These are phyloP conservation scores for Cryptocephalus primarius DNA, from an alignment of 2,888 invertebrate genomes.

Conservation along the genomic window DNA sequence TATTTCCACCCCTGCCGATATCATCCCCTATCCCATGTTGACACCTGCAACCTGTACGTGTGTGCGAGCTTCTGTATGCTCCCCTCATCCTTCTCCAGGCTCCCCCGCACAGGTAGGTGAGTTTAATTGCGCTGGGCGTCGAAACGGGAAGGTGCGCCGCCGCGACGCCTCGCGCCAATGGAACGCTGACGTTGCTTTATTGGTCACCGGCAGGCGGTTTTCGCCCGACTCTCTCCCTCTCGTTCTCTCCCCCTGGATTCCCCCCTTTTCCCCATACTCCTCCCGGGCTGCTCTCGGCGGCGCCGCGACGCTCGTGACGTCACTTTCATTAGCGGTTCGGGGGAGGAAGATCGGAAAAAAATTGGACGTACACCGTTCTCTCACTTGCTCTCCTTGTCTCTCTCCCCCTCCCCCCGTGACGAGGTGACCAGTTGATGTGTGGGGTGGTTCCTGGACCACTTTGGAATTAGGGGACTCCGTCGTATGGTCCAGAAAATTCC, in stretches of 20 bases:
- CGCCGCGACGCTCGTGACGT: slow-evolving; percentile 18
- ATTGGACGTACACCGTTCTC: neutral
- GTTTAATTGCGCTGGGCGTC: slow-evolving; percentile 25
- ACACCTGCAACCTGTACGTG: too few species aligned
- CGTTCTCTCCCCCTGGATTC: slow-evolving; percentile 3
- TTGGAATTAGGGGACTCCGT: too few species aligned
- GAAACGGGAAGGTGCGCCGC: slow-evolving; percentile 29
- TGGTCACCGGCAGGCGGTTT: slow-evolving; percentile 29
- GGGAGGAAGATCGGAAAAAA: neutral
- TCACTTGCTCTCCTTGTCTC: neutral
- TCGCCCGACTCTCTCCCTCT: slow-evolving; percentile 31
- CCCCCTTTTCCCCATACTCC: too few species aligned
- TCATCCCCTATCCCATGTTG: too few species aligned
- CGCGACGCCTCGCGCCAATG: slow-evolving; percentile 34
- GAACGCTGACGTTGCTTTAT: slow-evolving; percentile 29
- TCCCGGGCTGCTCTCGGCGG: neutral
- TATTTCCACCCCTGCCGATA: too few species aligned
- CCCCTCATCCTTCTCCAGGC: too few species aligned
- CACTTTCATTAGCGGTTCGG: slow-evolving; percentile 25
- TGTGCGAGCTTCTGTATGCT: too few species aligned
- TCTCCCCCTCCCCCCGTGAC: too few species aligned
- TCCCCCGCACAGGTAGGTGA: slow-evolving; percentile 13
- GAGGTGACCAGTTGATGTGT: too few species aligned
- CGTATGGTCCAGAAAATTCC: too few species aligned
- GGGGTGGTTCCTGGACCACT: too few species aligned